These are phyloP conservation scores for Timandra comae DNA, from an alignment of 2,888 invertebrate species.

Conservation along the genomic window DNA sequence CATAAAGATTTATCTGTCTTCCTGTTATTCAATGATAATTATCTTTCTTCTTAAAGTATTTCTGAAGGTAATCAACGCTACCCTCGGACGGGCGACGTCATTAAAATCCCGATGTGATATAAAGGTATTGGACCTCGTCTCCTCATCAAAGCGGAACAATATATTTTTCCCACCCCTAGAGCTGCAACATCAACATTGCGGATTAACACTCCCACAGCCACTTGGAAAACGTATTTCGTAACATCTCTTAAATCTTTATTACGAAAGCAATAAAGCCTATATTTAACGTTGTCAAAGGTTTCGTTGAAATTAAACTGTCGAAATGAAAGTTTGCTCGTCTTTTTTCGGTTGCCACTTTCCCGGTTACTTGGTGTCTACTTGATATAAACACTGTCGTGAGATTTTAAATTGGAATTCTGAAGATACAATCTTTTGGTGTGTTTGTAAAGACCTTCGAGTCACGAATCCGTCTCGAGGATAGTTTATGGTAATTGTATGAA, in stretches of 20 bases:
- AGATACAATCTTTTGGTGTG: conserved; percentile 10
- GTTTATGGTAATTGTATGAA: too few species aligned
- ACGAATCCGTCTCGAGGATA: conserved; percentile 3
- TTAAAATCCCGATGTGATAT: neutral
- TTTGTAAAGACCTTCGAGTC: conserved; percentile 2
- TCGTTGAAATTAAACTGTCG: conserved; percentile 55
- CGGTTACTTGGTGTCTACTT: conserved; percentile 46
- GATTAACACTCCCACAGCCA: conserved; percentile 18
- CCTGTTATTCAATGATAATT: too few species aligned
- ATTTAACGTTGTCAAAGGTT: conserved; percentile 60
- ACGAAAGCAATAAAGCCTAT: conserved; percentile 66
- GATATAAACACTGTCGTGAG: conserved; percentile 30
- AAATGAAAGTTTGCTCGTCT: conserved; percentile 56
- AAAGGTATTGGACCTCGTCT: conserved; percentile 5
- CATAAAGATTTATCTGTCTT: too few species aligned
- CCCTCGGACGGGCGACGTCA: conserved; percentile 17
- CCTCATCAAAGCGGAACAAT: conserved; percentile 3
- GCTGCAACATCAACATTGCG: conserved; percentile 23
- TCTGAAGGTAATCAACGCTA: too few species aligned
- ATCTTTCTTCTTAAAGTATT: too few species aligned
- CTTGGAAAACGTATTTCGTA: conserved; percentile 32
- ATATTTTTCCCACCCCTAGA: conserved; percentile 17
- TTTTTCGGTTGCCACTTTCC: conserved; percentile 41
- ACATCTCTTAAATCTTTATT: conserved; percentile 59
- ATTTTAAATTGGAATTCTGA: conserved; percentile 22